A percentile compares a stretch with the other conserved stretches of the same genome.
Evolutionary conservation across 2,888 invertebrate species (phyloP).

Genomic region (Harpagoxenus sublaevis): DNA sequence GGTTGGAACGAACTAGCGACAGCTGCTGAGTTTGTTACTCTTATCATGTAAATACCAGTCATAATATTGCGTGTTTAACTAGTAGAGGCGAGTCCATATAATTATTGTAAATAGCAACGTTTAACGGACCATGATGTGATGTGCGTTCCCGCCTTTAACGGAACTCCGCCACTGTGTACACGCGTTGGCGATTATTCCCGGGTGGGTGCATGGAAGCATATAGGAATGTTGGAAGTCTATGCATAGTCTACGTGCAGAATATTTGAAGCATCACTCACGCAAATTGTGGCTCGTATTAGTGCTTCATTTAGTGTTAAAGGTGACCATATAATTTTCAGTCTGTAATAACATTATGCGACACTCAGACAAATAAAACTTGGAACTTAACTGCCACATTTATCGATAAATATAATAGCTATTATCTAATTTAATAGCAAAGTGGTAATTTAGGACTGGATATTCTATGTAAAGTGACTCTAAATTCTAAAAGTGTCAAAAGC

Average conservation of each 20-base stretch:
- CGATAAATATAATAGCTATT: conserved; percentile 15
- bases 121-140: conserved; percentile 39
- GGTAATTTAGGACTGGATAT: not conserved
- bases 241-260: conserved; percentile 51
- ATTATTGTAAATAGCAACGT: conserved; percentile 59
- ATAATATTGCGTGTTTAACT: conserved; percentile 54
- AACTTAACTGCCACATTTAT: conserved; percentile 19
- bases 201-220: conserved; percentile 22
- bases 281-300: conserved; percentile 32
- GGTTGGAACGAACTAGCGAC: not conserved
- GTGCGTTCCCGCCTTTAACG: conserved; percentile 23
- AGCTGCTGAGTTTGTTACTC: conserved; percentile 29
- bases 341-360: conserved; percentile 24
- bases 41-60: conserved; percentile 58
- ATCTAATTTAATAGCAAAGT: conserved; percentile 23
- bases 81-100: conserved; percentile 42
- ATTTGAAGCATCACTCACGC: conserved; percentile 37
- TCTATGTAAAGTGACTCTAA: not conserved
- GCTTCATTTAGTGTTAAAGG: conserved; percentile 38
- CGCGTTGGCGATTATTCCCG: conserved; percentile 44
- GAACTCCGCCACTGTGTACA: conserved; percentile 58
- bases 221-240: conserved; percentile 18
- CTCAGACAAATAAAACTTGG: conserved; percentile 37
- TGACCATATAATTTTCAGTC: conserved; percentile 17
- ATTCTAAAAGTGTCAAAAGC: not conserved